Evolutionary conservation across 53 echinoderm and acorn worm species (phyloP).

Genomic region (Paracentrotus lividus): DNA sequence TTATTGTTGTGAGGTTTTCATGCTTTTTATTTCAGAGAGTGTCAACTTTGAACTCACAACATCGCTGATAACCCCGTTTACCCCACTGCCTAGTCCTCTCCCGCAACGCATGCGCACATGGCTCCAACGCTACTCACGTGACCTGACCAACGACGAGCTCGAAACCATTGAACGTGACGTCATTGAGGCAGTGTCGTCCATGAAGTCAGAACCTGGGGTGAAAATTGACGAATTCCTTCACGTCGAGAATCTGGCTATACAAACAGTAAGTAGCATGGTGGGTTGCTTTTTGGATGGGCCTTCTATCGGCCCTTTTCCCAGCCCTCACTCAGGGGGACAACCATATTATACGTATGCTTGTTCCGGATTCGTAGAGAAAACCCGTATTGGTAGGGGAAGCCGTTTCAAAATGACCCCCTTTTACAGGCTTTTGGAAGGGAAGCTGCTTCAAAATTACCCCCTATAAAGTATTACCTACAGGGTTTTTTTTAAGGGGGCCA

Average conservation of each 20-base stretch:
- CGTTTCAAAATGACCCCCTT: no score
- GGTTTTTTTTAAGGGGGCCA: no score
- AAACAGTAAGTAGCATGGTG: conserved; percentile 49
- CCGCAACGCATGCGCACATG: conserved; percentile 58
- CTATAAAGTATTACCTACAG: no score
- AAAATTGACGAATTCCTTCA: conserved; percentile 55
- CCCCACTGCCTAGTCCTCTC: conserved; percentile 37
- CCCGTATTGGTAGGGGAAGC: no score
- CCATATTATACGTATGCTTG: no score
- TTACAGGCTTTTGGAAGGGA: no score
- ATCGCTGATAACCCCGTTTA: conserved; percentile 45
- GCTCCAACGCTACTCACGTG: conserved; percentile 47
- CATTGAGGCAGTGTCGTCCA: conserved; percentile 43
- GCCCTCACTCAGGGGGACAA: no score
- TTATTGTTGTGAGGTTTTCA: no score
- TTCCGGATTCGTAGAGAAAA: no score
- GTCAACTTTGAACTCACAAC: conserved; percentile 52
- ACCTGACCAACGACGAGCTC: conserved; percentile 51
- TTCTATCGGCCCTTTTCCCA: no score
- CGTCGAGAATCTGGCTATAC: conserved; percentile 56
- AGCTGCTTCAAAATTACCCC: no score
- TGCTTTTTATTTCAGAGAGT: conserved; percentile 50
- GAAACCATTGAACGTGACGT: conserved; percentile 59
- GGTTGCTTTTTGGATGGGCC: no score
- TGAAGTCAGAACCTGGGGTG: conserved; percentile 52